These are phyloP conservation scores for Colossoma macropomum DNA, from an alignment of 2,113 vertebrate species.

Conservation along the genomic window DNA sequence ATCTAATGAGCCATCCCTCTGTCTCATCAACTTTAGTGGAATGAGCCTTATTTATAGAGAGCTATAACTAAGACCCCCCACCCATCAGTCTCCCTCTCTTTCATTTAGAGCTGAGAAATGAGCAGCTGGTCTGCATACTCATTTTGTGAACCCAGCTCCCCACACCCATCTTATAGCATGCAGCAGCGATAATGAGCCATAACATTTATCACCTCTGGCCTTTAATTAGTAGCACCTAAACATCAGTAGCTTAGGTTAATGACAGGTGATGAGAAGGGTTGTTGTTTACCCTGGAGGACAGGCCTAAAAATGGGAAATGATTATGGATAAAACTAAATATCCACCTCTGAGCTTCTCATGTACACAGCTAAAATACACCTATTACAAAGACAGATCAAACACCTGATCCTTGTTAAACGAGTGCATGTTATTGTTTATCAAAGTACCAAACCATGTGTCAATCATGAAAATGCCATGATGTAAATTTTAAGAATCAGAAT, in stretches of 20 bases:
- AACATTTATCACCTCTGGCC: not conserved
- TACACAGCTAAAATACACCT: not conserved
- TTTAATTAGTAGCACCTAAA: conserved; percentile 1
- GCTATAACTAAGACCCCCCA: conserved; percentile 26
- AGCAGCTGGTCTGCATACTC: conserved; percentile 22
- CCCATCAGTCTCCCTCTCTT: conserved; percentile 8
- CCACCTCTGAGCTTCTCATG: not conserved
- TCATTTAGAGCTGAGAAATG: conserved; percentile 21
- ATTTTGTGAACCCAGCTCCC: conserved; percentile 6
- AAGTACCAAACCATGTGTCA: not conserved
- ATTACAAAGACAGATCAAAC: not conserved
- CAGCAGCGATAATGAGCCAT: not conserved
- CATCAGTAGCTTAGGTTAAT: not conserved
- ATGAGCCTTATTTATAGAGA: conserved; percentile 44
- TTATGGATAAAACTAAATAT: not conserved
- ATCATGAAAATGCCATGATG: too few species aligned
- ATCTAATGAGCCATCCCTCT: not conserved
- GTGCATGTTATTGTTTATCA: not conserved
- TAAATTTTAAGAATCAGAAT: too few species aligned
- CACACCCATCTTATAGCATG: not conserved
- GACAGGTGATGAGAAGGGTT: not conserved
- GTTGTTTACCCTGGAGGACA: not conserved
- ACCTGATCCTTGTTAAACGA: not conserved
- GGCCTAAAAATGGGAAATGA: not conserved
- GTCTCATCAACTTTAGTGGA: conserved; percentile 15